A percentile compares a stretch with the other conserved stretches of the same genome.
phyloP scores from a whole-genome alignment of 2,113 vertebrate genomes.

The Chamaea fasciata region DNA sequence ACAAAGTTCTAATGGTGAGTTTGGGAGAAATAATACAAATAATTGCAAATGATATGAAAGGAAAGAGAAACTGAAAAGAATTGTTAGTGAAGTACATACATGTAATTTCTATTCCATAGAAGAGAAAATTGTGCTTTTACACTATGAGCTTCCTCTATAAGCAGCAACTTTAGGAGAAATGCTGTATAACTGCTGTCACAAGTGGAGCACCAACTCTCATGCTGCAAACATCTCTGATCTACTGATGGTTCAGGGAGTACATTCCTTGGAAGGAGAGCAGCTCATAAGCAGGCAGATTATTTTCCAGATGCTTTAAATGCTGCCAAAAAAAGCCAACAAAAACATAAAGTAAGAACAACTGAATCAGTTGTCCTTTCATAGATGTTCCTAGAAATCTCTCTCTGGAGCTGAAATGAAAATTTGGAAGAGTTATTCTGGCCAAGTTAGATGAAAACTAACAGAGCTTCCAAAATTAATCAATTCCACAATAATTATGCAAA shows the following conservation, averaged over 20 bases:
- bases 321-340: constrained; percentile 18
- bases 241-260: not conserved
- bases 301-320: constrained; percentile 45
- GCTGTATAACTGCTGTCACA: not conserved
- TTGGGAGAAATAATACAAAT: not conserved
- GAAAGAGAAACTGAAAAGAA: not conserved
- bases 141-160: not conserved
- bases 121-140: not conserved
- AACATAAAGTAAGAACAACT: not conserved
- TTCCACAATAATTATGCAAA: not conserved
- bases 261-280: constrained; percentile 8
- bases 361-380: not conserved
- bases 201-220: not conserved
- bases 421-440: not conserved
- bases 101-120: not conserved
- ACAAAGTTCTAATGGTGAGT: not conserved
- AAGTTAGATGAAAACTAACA: not conserved
- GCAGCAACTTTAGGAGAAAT: not conserved
- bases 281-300: not conserved
- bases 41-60: not conserved
- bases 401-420: constrained; percentile 27
- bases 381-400: constrained; percentile 53
- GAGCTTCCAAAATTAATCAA: not conserved
- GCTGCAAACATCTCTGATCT: not conserved
- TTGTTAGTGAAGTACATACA: not conserved